Base-by-base conservation (phyloP, 1,140 invertebrate species). In the Stegodyphus mimosarum region DNA sequence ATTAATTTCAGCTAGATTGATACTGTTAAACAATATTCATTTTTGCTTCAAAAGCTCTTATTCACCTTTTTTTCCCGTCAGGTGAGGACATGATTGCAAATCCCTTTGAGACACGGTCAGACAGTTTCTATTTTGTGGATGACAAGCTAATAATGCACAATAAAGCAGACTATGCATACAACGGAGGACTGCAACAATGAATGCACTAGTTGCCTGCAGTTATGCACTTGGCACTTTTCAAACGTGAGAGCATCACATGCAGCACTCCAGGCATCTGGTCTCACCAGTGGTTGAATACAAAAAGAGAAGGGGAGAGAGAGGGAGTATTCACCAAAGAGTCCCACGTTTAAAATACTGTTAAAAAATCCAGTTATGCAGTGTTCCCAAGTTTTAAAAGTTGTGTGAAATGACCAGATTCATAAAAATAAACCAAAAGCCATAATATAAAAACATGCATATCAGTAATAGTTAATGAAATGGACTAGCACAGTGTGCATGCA, bases 41-140 rank as follows among this genome's bases (percentile, higher is more conserved):
- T 33, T 33, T 33, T 33, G 1, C 1, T 33, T 33, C 33, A 33
- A 33, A 33, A 33, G 1, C 33, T 33, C 33, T 33, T 33, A 33
- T 60, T 9, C 1, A 1, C 15, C 5, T 10, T 60, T 60, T 60
- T 60, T 15, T 5, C 5, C 55, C 49, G 5, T 84, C 92, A 99
- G 97, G 97, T 89, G 93, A 96, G 88, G 97, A 99, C 91, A 99
- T 99, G 98, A 97, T 99, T 87, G 93, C 94, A 13, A 93, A 94
- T 90, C 98, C 98, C 48, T 99, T 98, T 91, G 97, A 99, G 91
- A 99, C 98, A 33, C 94, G 96, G 88, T 99, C 97, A 0, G 98
- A 99, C 91, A 98, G 97, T 89, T 99, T 99, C 92, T 99, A 99
- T 91, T 99, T 99, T 92, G 97, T 99, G 67, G 97, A 99, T 90